Evolutionary conservation across 2,113 vertebrate genomes (phyloP).

Genomic region (Zootoca vivipara): DNA sequence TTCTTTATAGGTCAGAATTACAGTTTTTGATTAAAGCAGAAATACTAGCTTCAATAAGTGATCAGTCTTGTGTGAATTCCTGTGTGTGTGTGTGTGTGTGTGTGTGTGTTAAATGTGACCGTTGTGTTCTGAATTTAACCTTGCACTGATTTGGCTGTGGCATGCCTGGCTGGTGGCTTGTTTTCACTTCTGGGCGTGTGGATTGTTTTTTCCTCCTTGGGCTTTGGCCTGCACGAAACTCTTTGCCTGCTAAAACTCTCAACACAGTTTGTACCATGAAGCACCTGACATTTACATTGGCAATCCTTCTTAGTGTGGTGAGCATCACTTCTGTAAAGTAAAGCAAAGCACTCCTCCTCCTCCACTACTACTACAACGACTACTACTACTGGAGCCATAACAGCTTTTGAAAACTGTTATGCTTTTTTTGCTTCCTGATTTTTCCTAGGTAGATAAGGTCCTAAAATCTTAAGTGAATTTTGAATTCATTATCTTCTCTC

Average conservation of each 20-base stretch:
- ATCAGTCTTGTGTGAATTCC: not conserved
- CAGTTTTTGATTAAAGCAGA: not conserved
- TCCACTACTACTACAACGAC: not conserved
- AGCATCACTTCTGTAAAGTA: conserved; percentile 64
- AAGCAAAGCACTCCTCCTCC: not conserved
- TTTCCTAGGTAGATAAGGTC: conserved; percentile 52
- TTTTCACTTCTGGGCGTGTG: conserved; percentile 68
- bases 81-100: no score
- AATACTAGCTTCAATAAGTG: not conserved
- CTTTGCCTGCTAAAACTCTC: conserved; percentile 54
- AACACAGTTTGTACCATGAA: conserved; percentile 63
- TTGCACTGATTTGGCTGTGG: conserved; percentile 67
- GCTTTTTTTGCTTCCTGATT: conserved; percentile 51
- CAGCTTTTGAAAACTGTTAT: conserved; percentile 49
- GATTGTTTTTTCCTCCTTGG: conserved; percentile 53
- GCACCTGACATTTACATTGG: conserved; percentile 66
- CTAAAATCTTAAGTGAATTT: conserved; percentile 58
- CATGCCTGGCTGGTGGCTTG: conserved; percentile 78
- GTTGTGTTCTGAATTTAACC: conserved; percentile 54
- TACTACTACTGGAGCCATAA: conserved; percentile 61
- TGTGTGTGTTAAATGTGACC: not conserved
- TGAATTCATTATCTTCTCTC: conserved; percentile 66
- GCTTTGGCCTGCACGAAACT: conserved; percentile 66
- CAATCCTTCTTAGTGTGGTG: conserved; percentile 59
- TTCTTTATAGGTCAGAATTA: not conserved